These are phyloP conservation scores for Caretta caretta DNA, from an alignment of 2,113 vertebrate species.

Conservation along the genomic window DNA sequence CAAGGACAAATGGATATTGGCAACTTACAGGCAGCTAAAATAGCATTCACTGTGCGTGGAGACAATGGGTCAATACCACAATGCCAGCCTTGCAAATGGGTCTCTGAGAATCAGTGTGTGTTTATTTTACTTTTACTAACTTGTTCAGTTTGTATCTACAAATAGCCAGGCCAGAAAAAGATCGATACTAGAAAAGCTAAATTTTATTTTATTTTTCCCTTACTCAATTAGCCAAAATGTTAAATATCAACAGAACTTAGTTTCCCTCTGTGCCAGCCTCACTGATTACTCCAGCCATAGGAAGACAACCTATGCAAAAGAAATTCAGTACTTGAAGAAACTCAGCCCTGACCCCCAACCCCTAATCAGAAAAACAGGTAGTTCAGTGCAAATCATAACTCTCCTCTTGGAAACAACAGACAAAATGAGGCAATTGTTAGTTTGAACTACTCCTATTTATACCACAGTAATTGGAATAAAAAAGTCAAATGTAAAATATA, in stretches of 20 bases:
- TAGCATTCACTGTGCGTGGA: too few species aligned
- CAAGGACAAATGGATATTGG: too few species aligned
- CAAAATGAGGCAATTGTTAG: background rate
- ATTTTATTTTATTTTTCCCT: too few species aligned
- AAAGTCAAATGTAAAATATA: background rate
- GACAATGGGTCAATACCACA: too few species aligned
- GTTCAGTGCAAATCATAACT: background rate
- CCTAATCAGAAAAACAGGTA: background rate
- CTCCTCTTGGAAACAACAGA: background rate
- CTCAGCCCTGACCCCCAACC: background rate
- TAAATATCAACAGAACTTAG: background rate
- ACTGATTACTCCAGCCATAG: background rate
- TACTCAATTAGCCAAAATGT: too few species aligned
- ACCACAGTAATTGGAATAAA: background rate
- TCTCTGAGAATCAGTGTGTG: too few species aligned
- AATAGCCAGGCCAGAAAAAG: too few species aligned
- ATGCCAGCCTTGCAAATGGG: too few species aligned
- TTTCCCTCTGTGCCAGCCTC: background rate
- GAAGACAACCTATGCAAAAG: background rate
- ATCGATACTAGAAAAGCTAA: too few species aligned
- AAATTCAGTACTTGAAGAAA: background rate
- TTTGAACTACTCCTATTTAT: background rate
- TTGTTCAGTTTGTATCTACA: too few species aligned
- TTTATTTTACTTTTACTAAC: too few species aligned
- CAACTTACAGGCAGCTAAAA: too few species aligned